A percentile compares a stretch with the other conserved stretches of the same genome.
These are phyloP conservation scores for Glyptemys insculpta DNA, from an alignment of 2,797 vertebrate species.

Conservation along the genomic window DNA sequence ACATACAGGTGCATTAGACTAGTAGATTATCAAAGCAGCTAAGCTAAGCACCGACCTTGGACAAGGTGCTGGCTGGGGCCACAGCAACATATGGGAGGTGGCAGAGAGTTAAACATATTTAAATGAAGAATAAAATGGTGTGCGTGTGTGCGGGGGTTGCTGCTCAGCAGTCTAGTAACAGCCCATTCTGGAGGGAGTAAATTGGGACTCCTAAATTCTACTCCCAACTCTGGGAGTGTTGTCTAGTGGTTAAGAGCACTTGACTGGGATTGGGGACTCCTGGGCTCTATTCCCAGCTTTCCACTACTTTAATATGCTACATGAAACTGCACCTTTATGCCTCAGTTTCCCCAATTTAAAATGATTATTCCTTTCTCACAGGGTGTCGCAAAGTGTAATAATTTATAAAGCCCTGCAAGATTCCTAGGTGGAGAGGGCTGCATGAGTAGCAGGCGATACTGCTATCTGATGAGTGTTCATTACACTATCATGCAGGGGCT, in stretches of 20 bases:
- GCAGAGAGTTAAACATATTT: conserved; percentile 17
- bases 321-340: background rate
- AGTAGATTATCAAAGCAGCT: conserved; percentile 37
- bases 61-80: background rate
- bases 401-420: background rate
- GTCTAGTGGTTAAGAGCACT: background rate
- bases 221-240: background rate
- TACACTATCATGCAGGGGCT: background rate
- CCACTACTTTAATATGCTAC: background rate
- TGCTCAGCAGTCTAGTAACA: background rate
- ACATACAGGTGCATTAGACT: conserved; percentile 8
- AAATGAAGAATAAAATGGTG: conserved; percentile 36
- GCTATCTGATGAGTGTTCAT: background rate
- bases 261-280: background rate
- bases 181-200: background rate
- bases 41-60: background rate
- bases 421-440: background rate
- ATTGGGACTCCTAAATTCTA: background rate
- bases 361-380: background rate
- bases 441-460: background rate
- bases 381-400: background rate
- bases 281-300: background rate
- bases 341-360: background rate
- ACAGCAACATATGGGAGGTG: background rate
- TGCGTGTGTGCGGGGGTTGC: background rate